Evolutionary conservation across 2,888 invertebrate genomes (phyloP), one percentile per base, ranked within the genome.

Genomic region (Torymus auratus): DNA sequence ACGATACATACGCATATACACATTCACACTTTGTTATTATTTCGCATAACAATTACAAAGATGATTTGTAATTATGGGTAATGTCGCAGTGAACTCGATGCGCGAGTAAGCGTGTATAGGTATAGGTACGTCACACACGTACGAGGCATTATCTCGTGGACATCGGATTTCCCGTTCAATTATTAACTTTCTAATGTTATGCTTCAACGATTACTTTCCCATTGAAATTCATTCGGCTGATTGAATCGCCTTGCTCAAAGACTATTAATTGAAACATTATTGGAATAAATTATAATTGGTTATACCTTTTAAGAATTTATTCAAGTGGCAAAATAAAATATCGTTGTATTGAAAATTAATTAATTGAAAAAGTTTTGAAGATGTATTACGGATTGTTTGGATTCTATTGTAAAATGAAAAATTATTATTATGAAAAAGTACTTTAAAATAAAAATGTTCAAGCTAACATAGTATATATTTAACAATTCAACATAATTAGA

Each of bases 161-260:
- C 41, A 71, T 50, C 52, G 71, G 50, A 60, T 61, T 60, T 60
- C 17, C 28, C 28, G 61, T 50, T 15, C 61, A 52, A 55, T 72
- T 28, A 23, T 20, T 20, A 61, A 72, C 62, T 72, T 72, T 72
- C 62, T 62, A 72, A 62, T 53, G 53, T 28, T 23, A n/a, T 20
- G 52, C 41, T 62, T 52, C 62, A 28, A 50, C 4, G 56, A 58
- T 28, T 58, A 28, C 55, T 67, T 67, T 67, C 67, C 60, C 14
- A 60, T 60, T 60, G 17, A 11, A 10, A 7, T 60, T 17, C 17
- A 17, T 60, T 60, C 17, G 17, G 7, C 17, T 60, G n/a, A 60
- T 60, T 15, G 17, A 17, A 60, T 60, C 15, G 17, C 60, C 15
- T 60, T 60, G 0, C 11, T 14, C 11, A 15, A 15, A 15, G 3